Evolutionary conservation across 2,113 vertebrate genomes (phyloP).

Genomic region (Chaetura pelagica): DNA sequence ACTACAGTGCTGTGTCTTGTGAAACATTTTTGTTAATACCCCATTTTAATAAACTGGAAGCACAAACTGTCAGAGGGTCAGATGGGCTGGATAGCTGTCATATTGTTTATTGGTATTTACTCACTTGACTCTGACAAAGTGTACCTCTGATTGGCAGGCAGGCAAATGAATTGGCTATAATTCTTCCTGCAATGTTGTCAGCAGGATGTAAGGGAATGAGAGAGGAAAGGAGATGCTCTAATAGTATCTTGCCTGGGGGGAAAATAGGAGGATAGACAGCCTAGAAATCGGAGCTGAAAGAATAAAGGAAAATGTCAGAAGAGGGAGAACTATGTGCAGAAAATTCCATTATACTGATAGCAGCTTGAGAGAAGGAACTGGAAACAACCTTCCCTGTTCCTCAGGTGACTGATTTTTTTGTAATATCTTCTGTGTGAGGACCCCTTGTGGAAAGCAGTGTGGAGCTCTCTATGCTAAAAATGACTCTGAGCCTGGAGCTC

Average conservation of each 20-base stretch:
- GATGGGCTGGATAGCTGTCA: conserved; percentile 25
- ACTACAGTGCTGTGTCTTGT: neutral
- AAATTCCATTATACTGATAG: neutral
- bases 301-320: neutral
- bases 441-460: neutral
- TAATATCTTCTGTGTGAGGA: neutral
- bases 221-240: neutral
- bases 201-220: neutral
- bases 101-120: conserved; percentile 50
- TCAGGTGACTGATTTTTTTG: neutral
- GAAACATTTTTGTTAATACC: conserved; percentile 16
- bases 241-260: neutral
- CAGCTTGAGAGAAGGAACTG: neutral
- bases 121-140: conserved; percentile 28
- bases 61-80: conserved; percentile 14
- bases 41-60: conserved; percentile 31
- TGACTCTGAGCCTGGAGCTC: neutral
- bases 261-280: neutral
- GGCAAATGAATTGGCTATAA: conserved; percentile 37
- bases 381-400: neutral
- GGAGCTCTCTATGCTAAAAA: neutral
- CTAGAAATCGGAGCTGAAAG: neutral
- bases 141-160: conserved; percentile 48
- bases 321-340: neutral
- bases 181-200: neutral